A percentile compares a stretch with the other conserved stretches of the same genome.
Evolutionary conservation across 2,888 invertebrate genomes (phyloP).

Genomic region (Allacma fusca): DNA sequence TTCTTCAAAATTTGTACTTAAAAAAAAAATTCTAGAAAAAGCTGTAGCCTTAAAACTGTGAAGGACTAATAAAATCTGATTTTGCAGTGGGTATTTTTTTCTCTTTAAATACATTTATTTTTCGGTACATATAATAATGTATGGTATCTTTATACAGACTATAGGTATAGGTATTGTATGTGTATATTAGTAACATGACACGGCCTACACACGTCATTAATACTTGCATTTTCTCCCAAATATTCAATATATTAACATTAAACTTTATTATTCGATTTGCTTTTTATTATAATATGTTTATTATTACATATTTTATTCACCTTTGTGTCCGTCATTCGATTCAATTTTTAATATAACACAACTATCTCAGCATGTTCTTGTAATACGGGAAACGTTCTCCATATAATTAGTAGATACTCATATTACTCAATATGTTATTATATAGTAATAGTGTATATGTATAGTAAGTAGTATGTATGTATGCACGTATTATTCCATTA

Average conservation of each 20-base stretch:
- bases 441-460: not conserved
- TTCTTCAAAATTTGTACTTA: too few relatives aligned
- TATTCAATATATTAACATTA: constrained; percentile 3
- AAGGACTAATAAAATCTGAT: too few relatives aligned
- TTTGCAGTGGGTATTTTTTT: not conserved
- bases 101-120: constrained; percentile 25
- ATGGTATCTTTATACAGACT: not conserved
- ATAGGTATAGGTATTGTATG: constrained; percentile 11
- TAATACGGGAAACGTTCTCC: not conserved
- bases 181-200: not conserved
- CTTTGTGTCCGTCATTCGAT: constrained; percentile 12
- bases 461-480: not conserved
- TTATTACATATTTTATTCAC: constrained; percentile 9
- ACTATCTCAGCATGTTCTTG: constrained; percentile 13
- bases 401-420: not conserved
- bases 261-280: not conserved
- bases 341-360: constrained; percentile 9
- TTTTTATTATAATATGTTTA: constrained; percentile 16
- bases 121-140: constrained; percentile 17
- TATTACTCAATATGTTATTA: not conserved
- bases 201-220: constrained; percentile 4
- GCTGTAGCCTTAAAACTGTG: too few relatives aligned
- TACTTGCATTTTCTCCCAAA: not conserved
- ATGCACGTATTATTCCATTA: constrained; percentile 5
- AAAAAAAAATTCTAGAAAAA: too few relatives aligned